A percentile compares a stretch with the other conserved stretches of the same genome.
Conservation (phyloP, 2,888 invertebrate species). For the Corbicula japonica region DNA sequence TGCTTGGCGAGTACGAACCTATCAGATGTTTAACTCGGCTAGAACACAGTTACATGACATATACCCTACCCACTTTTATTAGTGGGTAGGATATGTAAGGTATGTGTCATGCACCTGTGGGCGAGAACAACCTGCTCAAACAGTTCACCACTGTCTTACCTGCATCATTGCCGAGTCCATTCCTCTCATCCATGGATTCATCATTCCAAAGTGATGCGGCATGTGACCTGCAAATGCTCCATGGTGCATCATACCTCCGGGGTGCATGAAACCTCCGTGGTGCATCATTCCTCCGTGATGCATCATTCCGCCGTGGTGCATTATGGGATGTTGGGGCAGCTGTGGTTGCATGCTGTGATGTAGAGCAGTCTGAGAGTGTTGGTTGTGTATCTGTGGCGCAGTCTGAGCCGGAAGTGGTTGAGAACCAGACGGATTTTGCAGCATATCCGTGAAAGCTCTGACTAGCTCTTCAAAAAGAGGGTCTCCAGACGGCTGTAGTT, state of each 20-base stretch:
- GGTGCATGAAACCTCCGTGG: not conserved
- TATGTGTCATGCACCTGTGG: too few species aligned
- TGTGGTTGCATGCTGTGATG: not conserved
- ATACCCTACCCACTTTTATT: too few species aligned
- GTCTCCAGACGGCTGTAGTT: too few species aligned
- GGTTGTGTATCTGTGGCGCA: not conserved
- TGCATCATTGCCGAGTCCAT: constrained; percentile 38
- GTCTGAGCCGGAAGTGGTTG: not conserved
- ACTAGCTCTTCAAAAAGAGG: constrained; percentile 36
- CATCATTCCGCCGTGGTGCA: not conserved
- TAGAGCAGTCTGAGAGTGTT: constrained; percentile 12
- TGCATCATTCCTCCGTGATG: constrained; percentile 16
- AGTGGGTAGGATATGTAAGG: too few species aligned
- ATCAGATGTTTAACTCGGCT: too few species aligned
- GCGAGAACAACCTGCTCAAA: too few species aligned
- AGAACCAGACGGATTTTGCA: constrained; percentile 1
- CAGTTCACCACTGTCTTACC: constrained; percentile 15
- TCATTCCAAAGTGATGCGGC: constrained; percentile 21
- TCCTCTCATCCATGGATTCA: constrained; percentile 48
- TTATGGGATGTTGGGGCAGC: not conserved
- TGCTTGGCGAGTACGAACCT: too few species aligned
- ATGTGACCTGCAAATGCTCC: constrained; percentile 6
- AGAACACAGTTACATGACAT: too few species aligned
- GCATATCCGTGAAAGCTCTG: constrained; percentile 28
- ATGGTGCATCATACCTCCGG: not conserved